A percentile compares a stretch with the other conserved stretches of the same genome.
Conservation (phyloP, 2,888 invertebrate genomes). For the Perizoma flavofasciatum region DNA sequence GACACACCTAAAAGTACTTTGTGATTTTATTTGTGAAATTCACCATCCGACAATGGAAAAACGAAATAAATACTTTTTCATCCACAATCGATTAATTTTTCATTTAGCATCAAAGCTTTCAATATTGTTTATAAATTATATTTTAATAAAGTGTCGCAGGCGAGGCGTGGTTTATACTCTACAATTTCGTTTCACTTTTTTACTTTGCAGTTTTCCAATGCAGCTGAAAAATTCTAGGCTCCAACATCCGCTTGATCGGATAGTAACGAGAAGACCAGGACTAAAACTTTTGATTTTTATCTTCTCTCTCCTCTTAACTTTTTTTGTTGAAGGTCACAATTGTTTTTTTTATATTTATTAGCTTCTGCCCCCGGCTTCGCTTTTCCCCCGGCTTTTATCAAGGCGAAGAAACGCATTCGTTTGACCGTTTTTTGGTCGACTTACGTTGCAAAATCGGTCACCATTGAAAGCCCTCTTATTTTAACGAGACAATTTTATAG, state of each 20-base stretch:
- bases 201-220: constrained; percentile 13
- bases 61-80: constrained; percentile 1
- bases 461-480: too few species aligned
- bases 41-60: background rate
- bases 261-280: background rate
- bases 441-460: too few species aligned
- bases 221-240: constrained; percentile 13
- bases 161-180: constrained; percentile 15
- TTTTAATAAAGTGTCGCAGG: constrained; percentile 34
- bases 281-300: background rate
- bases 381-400: too few species aligned
- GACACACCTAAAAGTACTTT: too few species aligned
- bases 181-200: constrained; percentile 16
- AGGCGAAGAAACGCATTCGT: too few species aligned
- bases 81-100: constrained; percentile 18
- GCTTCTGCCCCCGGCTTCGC: too few species aligned
- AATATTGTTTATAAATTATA: constrained; percentile 28
- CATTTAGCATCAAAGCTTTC: constrained; percentile 27
- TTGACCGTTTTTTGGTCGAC: too few species aligned
- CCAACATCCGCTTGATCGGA: constrained; percentile 13
- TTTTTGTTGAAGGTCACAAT: too few species aligned
- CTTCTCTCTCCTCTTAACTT: background rate
- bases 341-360: too few species aligned
- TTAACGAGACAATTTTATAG: too few species aligned
- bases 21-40: background rate